Conservation (phyloP, 1,140 invertebrate genomes). For the Brachionus calyciflorus region DNA sequence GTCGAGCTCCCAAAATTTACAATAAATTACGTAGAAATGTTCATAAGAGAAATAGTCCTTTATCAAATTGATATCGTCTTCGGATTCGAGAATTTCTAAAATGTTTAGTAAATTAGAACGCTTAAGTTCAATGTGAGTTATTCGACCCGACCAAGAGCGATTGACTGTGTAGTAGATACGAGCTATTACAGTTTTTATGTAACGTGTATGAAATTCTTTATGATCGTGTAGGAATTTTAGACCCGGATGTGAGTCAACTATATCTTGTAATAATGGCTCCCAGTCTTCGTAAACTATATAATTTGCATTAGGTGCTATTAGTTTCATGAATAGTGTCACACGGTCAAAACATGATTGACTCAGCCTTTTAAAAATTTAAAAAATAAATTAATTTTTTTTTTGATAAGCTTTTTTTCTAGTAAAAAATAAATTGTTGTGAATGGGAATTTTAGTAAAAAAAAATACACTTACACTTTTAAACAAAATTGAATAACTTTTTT, state of each 20-base stretch:
- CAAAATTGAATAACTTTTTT: too few species aligned
- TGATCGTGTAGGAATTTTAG: constrained; percentile 92
- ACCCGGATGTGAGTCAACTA: constrained; percentile 98
- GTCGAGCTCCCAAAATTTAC: constrained; percentile 99
- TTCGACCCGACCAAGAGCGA: constrained; percentile 90
- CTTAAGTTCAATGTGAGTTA: constrained; percentile 82
- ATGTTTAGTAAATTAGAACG: constrained; percentile 79
- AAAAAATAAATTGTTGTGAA: too few species aligned
- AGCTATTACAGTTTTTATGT: constrained; percentile 92
- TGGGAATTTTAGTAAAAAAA: too few species aligned
- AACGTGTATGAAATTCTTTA: constrained; percentile 95
- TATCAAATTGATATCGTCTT: constrained; percentile 91
- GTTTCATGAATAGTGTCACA: constrained; percentile 49
- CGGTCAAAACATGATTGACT: constrained; percentile 69
- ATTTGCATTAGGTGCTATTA: constrained; percentile 56
- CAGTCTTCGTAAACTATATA: constrained; percentile 72
- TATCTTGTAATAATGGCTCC: constrained; percentile 85
- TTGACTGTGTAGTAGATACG: constrained; percentile 98
- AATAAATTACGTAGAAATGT: constrained; percentile 99
- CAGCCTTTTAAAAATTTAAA: constrained; percentile 68
- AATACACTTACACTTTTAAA: too few species aligned
- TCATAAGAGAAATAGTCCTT: constrained; percentile 98
- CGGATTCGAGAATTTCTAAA: constrained; percentile 67
- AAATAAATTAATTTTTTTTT: too few species aligned
- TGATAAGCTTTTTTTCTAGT: too few species aligned